Evolutionary conservation across 1,140 invertebrate genomes (phyloP), one percentile per base, ranked within the genome.

Genomic region (Drosophila insularis): DNA sequence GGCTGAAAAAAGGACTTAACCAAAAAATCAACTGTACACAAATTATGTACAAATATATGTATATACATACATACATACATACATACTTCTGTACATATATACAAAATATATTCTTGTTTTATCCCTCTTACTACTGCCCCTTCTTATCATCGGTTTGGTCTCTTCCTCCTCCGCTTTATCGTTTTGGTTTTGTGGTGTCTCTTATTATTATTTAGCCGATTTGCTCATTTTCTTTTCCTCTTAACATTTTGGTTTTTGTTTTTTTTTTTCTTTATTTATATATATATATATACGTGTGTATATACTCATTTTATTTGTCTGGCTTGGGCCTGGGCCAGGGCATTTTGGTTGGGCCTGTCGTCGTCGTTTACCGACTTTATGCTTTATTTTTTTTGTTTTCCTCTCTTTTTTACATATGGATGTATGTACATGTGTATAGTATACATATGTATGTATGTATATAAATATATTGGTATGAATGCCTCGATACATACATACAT

Each of bases 181-280:
- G 61, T 58, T 58, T n/a, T 58, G 55, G 55, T 58, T 68, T 54
- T 71, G 68, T 54, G 65, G 37, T 60, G 21, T 50, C 58, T 53
- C 61, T 74, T 68, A 81, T 82, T 78, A 82, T 81, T 74, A 82
- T 74, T 81, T 74, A 63, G 63, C 67, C 66, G 74, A 78, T 78
- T 81, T 81, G 59, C 63, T 74, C 66, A 65, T 81, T 81, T 72
- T 66, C 40, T 50, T 69, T 67, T 31, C 39, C 21, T 21, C 50
- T 67, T 50, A 10, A 50, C 43, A 21, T 50, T 19, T 50, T 10
- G 19, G 2, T 19, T 35, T 32, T 60, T 50, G n/a, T 35, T 23
- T 63, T 66, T 50, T 61, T 80, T 54, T 73, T 32, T 2, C 1
- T 32, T 61, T 75, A 10, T 21, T 21, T 21, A 21, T 27, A 27